Evolutionary conservation across 2,888 invertebrate genomes (phyloP), one percentile per base, ranked within the genome.

Genomic region (Drosophila pseudotakahashii): DNA sequence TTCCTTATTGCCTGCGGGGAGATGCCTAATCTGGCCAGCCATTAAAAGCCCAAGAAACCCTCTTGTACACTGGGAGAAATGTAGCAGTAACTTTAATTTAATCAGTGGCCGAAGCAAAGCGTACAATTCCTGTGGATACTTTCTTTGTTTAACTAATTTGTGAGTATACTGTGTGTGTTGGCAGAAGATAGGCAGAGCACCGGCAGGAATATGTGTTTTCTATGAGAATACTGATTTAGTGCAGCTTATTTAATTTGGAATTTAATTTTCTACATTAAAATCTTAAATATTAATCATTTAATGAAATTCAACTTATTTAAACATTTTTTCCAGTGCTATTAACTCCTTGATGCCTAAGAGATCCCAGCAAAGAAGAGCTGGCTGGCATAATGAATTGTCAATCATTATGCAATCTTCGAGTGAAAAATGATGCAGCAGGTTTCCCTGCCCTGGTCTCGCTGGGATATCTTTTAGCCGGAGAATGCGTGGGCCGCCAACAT

Each of bases 351-450:
- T 57, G 47, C 47, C 13, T 32, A 19, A 41, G 39, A 54, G 53
- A 39, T 37, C 57, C 48, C 69, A 52, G 64, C 16, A 23, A 59
- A 68, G 58, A 59, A 68, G 58, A 71, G 53, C 61, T 70, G 54
- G 53, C 60, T 61, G 73, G 66, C 83, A 82, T 83, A 85, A 83
- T 83, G 83, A 83, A 88, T 83, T 88, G 83, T 82, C 83, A 83
- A 88, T 88, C 83, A 88, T 88, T 88, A 88, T 85, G 88, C 82
- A 83, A 83, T 83, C 82, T 88, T 83, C 72, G 75, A 85, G 78
- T 84, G 75, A 88, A 79, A 83, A 82, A 83, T 83, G 82, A 85
- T 82, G 83, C 84, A 79, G 88, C 88, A 88, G 78, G 82, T 88
- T 88, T 32, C 45, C 30, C 36, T 37, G 58, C 51, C 23, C 39